Percentiles rank a stretch among this genome's conserved stretches.
Evolutionary conservation across 64 coral and sea anemone species (phyloP).

Genomic region (Stichodactyla helianthus): DNA sequence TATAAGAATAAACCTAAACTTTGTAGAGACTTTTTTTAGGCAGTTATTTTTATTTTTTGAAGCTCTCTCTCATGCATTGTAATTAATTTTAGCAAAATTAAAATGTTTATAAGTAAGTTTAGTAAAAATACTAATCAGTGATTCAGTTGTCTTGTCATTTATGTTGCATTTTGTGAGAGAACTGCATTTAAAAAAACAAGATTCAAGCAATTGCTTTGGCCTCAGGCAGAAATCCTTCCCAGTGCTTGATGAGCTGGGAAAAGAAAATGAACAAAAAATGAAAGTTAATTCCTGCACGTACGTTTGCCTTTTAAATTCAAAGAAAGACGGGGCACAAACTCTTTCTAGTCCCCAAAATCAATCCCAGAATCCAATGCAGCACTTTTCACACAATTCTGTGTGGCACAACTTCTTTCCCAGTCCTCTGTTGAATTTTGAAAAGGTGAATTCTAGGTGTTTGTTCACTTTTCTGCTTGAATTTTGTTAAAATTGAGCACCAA

Average conservation of each 20-base stretch:
- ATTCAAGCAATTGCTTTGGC: slow-evolving; percentile 94
- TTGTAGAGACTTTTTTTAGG: not conserved
- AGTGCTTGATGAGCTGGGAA: slow-evolving; percentile 86
- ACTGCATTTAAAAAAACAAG: not conserved
- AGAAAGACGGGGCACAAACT: no score
- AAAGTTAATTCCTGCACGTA: not conserved
- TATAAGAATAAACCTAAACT: not conserved
- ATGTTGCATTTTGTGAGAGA: not conserved
- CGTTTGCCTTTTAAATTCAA: not conserved
- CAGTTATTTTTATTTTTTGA: not conserved
- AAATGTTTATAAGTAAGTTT: not conserved
- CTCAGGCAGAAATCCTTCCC: slow-evolving; percentile 95
- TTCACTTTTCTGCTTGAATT: no score
- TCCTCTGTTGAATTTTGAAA: no score
- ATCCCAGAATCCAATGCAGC: no score
- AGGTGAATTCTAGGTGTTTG: no score
- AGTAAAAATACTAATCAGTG: not conserved
- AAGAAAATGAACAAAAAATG: slow-evolving; percentile 4
- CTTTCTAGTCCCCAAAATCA: no score
- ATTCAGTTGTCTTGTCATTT: not conserved
- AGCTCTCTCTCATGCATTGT: not conserved
- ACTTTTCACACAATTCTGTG: no score
- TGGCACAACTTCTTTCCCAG: no score
- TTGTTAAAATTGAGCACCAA: no score
- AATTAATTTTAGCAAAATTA: not conserved